Conservation (phyloP, 2,113 vertebrate species). For the Psittacula cyanocephala region DNA sequence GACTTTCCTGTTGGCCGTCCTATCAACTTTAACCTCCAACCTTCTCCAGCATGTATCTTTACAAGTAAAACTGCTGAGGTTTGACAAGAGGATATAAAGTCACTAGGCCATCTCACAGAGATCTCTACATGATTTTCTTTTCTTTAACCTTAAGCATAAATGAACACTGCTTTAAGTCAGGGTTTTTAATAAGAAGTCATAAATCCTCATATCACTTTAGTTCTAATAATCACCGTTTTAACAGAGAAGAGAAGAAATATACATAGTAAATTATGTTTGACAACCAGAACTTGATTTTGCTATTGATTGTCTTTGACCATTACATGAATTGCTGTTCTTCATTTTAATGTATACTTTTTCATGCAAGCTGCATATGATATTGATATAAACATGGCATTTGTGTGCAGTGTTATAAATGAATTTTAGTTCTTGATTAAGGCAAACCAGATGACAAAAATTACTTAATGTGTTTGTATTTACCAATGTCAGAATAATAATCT, state of each 20-base stretch:
- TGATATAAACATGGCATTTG: constrained; percentile 74
- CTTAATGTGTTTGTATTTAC: constrained; percentile 38
- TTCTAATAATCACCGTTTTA: constrained; percentile 91
- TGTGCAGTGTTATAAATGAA: constrained; percentile 79
- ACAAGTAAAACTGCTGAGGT: constrained; percentile 83
- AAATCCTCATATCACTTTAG: constrained; percentile 82
- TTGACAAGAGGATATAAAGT: constrained; percentile 83
- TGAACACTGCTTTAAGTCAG: constrained; percentile 67
- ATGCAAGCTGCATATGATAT: constrained; percentile 77
- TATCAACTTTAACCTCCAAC: constrained; percentile 95
- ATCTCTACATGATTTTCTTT: constrained; percentile 80
- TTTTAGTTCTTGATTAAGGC: constrained; percentile 87
- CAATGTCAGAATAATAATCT: constrained; percentile 16
- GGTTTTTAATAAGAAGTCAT: constrained; percentile 78
- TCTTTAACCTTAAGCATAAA: constrained; percentile 73
- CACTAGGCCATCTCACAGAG: constrained; percentile 77
- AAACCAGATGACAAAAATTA: constrained; percentile 82
- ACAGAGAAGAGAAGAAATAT: constrained; percentile 78
- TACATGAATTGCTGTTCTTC: constrained; percentile 88
- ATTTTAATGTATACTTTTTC: constrained; percentile 83
- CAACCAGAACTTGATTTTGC: constrained; percentile 92
- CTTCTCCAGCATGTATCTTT: constrained; percentile 85
- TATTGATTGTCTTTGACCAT: constrained; percentile 94
- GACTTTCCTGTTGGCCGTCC: constrained; percentile 86
- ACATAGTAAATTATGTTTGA: constrained; percentile 98